Percentiles rank a stretch among this genome's conserved stretches.
These are phyloP conservation scores for Standfussiana lucernea DNA, from an alignment of 2,888 invertebrate genomes.

Conservation along the genomic window DNA sequence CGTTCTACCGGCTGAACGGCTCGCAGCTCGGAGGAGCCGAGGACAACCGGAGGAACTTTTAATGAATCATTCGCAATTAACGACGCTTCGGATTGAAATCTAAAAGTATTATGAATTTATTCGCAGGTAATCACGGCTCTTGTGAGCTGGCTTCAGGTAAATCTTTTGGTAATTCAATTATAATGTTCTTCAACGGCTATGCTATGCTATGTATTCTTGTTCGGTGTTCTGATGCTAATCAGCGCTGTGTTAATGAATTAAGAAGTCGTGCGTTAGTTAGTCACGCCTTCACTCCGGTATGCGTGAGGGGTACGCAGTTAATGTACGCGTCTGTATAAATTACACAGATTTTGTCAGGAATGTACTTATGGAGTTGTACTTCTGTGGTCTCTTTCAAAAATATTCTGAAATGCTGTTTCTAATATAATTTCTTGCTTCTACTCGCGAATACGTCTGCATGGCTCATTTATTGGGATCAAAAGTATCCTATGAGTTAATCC, in stretches of 20 bases:
- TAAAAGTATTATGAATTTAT: slow-evolving; percentile 55
- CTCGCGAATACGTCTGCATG: neutral
- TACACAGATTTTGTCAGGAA: slow-evolving; percentile 24
- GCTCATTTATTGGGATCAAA: neutral
- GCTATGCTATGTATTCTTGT: slow-evolving; percentile 24
- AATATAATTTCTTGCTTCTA: neutral
- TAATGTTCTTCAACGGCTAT: neutral
- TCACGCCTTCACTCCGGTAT: slow-evolving; percentile 34
- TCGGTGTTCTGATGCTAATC: slow-evolving; percentile 42
- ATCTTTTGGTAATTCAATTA: slow-evolving; percentile 39
- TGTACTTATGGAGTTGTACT: slow-evolving; percentile 6
- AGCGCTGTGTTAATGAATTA: slow-evolving; percentile 42
- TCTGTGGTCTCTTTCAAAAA: neutral
- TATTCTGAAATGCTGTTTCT: neutral
- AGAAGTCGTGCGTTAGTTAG: slow-evolving; percentile 45
- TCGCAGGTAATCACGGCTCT: slow-evolving; percentile 48
- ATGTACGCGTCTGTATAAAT: slow-evolving; percentile 36
- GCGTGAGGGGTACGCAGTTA: slow-evolving; percentile 35
- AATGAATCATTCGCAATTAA: slow-evolving; percentile 62
- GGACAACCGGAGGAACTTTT: slow-evolving; percentile 43
- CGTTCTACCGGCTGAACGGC: neutral
- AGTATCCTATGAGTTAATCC: neutral
- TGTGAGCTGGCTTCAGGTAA: slow-evolving; percentile 15
- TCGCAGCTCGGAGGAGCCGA: neutral
- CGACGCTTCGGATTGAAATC: slow-evolving; percentile 34